Conservation (phyloP, 2,113 vertebrate species). For the Istiophorus platypterus region DNA sequence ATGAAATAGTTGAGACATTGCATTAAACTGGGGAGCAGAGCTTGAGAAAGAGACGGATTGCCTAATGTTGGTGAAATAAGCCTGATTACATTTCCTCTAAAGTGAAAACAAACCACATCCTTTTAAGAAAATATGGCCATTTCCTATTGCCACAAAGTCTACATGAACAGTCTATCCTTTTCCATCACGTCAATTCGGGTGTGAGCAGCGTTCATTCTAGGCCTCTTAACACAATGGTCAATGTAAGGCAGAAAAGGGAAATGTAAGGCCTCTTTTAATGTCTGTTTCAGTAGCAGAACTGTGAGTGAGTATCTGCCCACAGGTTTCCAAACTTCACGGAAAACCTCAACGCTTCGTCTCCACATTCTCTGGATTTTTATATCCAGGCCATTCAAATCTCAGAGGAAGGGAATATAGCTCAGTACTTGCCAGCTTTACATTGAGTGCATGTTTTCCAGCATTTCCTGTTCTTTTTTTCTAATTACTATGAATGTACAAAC, state of each 20-base stretch:
- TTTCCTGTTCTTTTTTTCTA: constrained; percentile 1
- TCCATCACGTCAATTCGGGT: constrained; percentile 1
- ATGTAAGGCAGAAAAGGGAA: constrained; percentile 73
- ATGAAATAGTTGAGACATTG: constrained; percentile 43
- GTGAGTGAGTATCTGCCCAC: constrained; percentile 51
- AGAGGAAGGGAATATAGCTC: constrained; percentile 14
- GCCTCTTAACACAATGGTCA: constrained; percentile 41
- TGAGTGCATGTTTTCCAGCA: constrained; percentile 36
- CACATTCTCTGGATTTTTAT: constrained; percentile 63
- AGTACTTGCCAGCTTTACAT: constrained; percentile 25
- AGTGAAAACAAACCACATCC: constrained; percentile 47
- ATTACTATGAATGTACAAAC: constrained; percentile 28
- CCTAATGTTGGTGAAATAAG: constrained; percentile 44
- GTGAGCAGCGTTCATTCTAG: constrained; percentile 27
- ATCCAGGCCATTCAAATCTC: constrained; percentile 38
- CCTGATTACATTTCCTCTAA: constrained; percentile 38
- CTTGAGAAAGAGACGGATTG: constrained; percentile 20
- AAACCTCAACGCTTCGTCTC: constrained; percentile 12
- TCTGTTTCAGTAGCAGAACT: constrained; percentile 52
- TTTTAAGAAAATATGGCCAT: constrained; percentile 65
- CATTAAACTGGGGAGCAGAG: constrained; percentile 20
- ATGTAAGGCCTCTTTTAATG: constrained; percentile 72
- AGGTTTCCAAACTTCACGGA: constrained; percentile 48
- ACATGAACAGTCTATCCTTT: constrained; percentile 28
- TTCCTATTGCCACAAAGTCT: constrained; percentile 35